A percentile compares a stretch with the other conserved stretches of the same genome.
These are phyloP conservation scores for Cremastinae sp. DNA, from an alignment of 2,888 invertebrate genomes.

Conservation along the genomic window DNA sequence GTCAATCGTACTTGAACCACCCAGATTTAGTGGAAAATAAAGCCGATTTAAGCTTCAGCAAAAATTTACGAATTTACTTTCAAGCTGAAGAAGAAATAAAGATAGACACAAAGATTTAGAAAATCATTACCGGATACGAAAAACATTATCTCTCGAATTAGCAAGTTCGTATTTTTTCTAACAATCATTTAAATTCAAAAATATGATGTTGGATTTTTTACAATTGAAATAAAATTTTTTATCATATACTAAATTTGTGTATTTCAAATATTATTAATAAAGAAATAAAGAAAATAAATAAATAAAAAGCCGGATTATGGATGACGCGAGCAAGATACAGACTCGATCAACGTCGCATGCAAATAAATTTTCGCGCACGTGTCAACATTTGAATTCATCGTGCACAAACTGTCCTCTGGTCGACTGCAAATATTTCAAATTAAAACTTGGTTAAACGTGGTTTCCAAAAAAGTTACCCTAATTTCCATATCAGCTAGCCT, in stretches of 20 bases:
- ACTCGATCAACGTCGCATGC: constrained; percentile 51
- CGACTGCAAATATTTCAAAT: constrained; percentile 7
- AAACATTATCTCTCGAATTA: too few species aligned
- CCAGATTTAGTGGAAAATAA: constrained; percentile 48
- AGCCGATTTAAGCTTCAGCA: constrained; percentile 42
- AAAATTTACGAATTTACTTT: constrained; percentile 14
- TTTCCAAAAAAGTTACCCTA: constrained; percentile 6
- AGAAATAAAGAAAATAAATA: neutral
- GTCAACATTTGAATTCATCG: constrained; percentile 55
- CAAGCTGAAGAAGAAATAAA: too few species aligned
- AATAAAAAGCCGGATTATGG: too few species aligned
- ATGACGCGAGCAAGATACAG: constrained; percentile 11
- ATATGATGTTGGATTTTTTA: too few species aligned
- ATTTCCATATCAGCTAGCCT: constrained; percentile 32
- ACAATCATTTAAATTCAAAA: too few species aligned
- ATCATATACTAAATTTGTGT: too few species aligned
- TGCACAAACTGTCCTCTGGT: constrained; percentile 7
- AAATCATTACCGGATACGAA: too few species aligned
- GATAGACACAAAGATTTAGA: too few species aligned
- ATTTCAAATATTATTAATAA: too few species aligned
- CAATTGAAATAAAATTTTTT: too few species aligned
- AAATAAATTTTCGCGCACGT: constrained; percentile 51
- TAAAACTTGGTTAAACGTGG: constrained; percentile 26
- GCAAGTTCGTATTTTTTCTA: too few species aligned
- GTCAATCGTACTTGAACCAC: constrained; percentile 22